phyloP scores from a whole-genome alignment of 2,888 invertebrate genomes.

The Oxycera nigricornis region DNA sequence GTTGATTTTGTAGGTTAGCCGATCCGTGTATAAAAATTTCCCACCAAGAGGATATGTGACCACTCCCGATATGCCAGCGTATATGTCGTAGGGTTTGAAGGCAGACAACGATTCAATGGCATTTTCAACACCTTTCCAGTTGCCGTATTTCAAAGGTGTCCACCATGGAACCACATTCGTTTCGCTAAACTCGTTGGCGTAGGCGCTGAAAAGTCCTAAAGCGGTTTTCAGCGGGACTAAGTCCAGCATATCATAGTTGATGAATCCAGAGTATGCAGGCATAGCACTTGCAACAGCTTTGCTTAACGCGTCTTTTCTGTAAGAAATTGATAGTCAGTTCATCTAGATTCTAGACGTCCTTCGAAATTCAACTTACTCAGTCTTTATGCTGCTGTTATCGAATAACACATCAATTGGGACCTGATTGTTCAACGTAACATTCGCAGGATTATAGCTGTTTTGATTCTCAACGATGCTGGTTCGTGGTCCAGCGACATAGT shows the following conservation, averaged over 20 bases:
- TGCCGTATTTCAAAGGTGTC: constrained; percentile 12
- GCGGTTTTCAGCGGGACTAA: background rate
- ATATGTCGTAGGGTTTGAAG: constrained; percentile 1
- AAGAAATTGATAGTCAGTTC: background rate
- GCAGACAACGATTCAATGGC: background rate
- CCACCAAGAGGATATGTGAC: background rate
- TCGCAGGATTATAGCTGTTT: background rate
- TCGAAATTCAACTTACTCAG: background rate
- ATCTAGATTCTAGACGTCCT: background rate
- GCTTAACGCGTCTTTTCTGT: background rate
- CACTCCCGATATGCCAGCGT: constrained; percentile 17
- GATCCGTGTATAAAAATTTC: background rate
- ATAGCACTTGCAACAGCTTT: background rate
- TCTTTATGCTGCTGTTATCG: background rate
- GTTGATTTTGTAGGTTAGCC: constrained; percentile 3
- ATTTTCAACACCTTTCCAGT: constrained; percentile 26
- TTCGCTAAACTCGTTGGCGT: background rate
- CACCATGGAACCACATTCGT: constrained; percentile 12
- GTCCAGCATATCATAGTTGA: background rate
- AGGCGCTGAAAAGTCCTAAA: background rate
- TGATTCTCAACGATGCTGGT: background rate
- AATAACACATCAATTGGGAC: background rate
- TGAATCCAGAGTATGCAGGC: background rate
- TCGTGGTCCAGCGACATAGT: constrained; percentile 9
- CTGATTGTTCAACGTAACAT: background rate